phyloP scores from a whole-genome alignment of 2,797 vertebrate genomes.

The Euphonia xanthogaster region DNA sequence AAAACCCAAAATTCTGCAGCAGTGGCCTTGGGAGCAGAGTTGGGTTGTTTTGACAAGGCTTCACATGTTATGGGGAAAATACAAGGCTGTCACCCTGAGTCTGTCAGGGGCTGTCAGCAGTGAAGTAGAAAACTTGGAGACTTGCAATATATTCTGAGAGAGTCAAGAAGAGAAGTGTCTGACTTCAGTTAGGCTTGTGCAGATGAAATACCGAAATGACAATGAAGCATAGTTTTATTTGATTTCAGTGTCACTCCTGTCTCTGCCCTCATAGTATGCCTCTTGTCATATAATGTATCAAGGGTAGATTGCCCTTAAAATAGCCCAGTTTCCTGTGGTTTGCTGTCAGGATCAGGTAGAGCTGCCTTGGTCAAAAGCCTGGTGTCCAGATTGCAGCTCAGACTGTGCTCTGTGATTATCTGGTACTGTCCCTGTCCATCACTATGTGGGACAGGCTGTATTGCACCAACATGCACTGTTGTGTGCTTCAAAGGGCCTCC shows the following conservation, averaged over 20 bases:
- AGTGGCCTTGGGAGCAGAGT: neutral
- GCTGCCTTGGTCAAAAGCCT: neutral
- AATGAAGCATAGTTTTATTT: neutral
- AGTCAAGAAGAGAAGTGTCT: neutral
- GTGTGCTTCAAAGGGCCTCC: neutral
- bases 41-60: neutral
- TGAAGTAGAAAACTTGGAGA: neutral
- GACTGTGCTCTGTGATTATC: neutral
- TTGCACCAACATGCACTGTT: accelerated
- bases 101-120: neutral
- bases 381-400: neutral
- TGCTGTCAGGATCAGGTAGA: neutral
- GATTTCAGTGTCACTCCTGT: neutral
- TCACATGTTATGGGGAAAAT: neutral
- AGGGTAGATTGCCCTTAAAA: neutral
- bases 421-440: neutral
- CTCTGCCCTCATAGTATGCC: neutral
- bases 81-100: neutral
- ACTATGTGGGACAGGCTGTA: neutral
- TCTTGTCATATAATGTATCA: neutral
- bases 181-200: neutral
- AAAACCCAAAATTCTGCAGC: neutral
- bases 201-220: neutral
- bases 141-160: neutral
- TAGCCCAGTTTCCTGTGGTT: neutral